phyloP scores from a whole-genome alignment of 2,797 vertebrate genomes.

The Spinus pinus region DNA sequence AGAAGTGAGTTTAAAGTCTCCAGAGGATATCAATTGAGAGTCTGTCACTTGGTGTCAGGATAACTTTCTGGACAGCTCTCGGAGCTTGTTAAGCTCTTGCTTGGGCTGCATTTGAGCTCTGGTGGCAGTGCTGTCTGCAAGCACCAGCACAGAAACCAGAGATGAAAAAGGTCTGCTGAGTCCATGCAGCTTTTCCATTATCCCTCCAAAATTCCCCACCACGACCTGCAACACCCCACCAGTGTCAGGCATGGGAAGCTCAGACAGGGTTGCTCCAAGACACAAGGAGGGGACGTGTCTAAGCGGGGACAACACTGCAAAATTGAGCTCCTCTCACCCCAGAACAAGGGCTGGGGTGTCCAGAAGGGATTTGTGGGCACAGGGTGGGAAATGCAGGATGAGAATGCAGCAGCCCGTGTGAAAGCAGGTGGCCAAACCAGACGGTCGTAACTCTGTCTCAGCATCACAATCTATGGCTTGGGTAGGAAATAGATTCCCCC shows the following conservation, averaged over 20 bases:
- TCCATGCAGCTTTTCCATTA: not conserved
- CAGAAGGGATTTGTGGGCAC: accelerated
- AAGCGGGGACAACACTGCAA: not conserved
- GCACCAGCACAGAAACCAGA: not conserved
- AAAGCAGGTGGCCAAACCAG: not conserved
- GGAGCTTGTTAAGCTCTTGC: slow-evolving; percentile 60
- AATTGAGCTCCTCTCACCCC: not conserved
- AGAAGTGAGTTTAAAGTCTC: slow-evolving; percentile 67
- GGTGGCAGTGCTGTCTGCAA: slow-evolving; percentile 6
- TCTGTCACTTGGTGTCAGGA: slow-evolving; percentile 72
- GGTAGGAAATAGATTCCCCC: not conserved
- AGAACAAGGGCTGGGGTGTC: not conserved
- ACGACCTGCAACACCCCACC: accelerated
- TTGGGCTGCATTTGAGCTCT: slow-evolving; percentile 33
- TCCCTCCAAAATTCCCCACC: not conserved
- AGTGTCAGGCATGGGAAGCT: accelerated
- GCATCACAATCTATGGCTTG: not conserved
- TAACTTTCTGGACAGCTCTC: slow-evolving; percentile 66
- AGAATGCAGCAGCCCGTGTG: not conserved
- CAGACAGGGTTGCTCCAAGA: accelerated
- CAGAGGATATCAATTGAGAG: slow-evolving; percentile 67
- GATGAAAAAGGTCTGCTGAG: not conserved
- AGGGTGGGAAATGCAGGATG: not conserved
- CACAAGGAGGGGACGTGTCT: not conserved
- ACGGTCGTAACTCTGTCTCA: not conserved